Evolutionary conservation across 2,888 invertebrate species (phyloP), one percentile per base, ranked within the genome.

Genomic region (Diplolepis rosae): DNA sequence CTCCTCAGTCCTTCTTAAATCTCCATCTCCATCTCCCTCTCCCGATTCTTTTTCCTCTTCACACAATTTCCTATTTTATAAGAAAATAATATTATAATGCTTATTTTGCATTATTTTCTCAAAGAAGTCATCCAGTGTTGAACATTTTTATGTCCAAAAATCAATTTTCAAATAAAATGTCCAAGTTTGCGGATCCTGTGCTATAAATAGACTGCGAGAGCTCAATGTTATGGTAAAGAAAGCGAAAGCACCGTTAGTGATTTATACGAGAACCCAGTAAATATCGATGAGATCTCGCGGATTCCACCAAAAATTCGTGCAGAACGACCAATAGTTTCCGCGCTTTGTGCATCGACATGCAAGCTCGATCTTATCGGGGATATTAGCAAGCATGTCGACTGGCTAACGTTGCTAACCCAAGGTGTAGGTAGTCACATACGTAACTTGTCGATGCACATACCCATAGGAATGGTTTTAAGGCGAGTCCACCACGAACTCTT

Each of bases 361-460:
- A 73, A 77, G 68, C 74, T 73, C 75, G 84, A 84, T 84, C 80
- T 79, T 81, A 81, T 81, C 80, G 74, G 32, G 51, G 81, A 83
- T 83, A 83, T 83, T 83, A 79, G 82, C 78, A 76, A 80, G 79
- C 81, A 75, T 79, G 79, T 80, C 80, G 79, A 77, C 75, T 72
- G 76, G 75, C 73, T 75, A 74, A 74, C 71, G 74, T 72, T 77
- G 74, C 15, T 71, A 71, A 66, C 73, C 70, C 68, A 67, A 72
- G 75, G 74, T 72, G 71, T 74, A 54, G 30, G 54, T 54, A 54
- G 54, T 54, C 18, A 56, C 35, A 56, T 56, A 56, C 13, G 22
- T 35, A 56, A 42, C 32, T 32, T 27, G 48, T 52, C 65, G 68
- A 70, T 66, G 65, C 48, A 61, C 70, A 42, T 74, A 71, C 32